These are phyloP conservation scores for Turritopsis rubra DNA, from an alignment of 30 jellyfish, hydroid and myxozoan species.

Conservation along the genomic window DNA sequence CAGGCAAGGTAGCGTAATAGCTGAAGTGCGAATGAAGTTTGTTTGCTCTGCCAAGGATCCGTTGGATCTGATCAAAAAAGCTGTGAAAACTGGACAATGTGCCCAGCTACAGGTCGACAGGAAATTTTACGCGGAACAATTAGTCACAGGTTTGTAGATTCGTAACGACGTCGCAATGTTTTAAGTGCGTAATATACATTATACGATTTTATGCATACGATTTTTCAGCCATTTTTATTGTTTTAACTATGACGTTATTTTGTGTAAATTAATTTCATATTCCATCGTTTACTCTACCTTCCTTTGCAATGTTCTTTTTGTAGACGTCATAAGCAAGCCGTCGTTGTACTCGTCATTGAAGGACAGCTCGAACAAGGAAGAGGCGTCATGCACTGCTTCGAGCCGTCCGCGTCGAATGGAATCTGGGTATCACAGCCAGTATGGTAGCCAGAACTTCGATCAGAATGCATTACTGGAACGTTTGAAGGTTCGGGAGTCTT, in stretches of 20 bases:
- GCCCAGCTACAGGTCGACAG: constrained; percentile 22
- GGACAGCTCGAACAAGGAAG: neutral
- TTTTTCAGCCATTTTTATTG: too few species aligned
- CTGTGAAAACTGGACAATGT: constrained; percentile 17
- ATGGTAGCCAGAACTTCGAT: constrained; percentile 28
- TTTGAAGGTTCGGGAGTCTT: neutral
- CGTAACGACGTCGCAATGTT: neutral
- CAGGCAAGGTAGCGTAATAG: constrained; percentile 37
- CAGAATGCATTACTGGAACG: neutral
- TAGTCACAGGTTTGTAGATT: neutral
- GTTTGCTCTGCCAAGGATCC: constrained; percentile 8
- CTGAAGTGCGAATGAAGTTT: constrained; percentile 19
- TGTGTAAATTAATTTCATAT: too few species aligned
- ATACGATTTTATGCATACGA: too few species aligned
- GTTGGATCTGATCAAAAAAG: neutral
- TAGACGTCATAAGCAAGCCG: neutral
- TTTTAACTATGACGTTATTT: too few species aligned
- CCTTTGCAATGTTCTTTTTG: neutral
- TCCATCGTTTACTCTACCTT: too few species aligned
- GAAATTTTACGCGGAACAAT: neutral
- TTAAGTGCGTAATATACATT: too few species aligned
- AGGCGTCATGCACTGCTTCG: neutral
- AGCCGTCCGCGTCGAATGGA: constrained; percentile 13
- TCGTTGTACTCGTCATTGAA: neutral
- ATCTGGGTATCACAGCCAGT: constrained; percentile 28